Percentiles rank a stretch among this genome's conserved stretches.
Evolutionary conservation across 1,140 invertebrate genomes (phyloP).

Genomic region (Goniozus legneri): DNA sequence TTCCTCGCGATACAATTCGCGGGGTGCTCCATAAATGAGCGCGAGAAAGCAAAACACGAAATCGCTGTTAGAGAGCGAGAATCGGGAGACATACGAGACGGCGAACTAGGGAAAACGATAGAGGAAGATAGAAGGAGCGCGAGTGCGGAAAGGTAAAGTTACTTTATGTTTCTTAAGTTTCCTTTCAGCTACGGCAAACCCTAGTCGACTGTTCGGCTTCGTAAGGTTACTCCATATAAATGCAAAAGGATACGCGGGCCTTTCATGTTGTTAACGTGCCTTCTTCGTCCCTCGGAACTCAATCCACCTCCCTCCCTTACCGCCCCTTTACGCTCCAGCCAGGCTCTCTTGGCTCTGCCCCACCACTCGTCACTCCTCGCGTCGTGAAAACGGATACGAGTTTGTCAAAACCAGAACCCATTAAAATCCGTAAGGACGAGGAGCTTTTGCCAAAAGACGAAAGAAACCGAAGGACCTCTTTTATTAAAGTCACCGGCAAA

Average conservation of each 20-base stretch:
- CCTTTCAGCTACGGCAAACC: constrained; percentile 27
- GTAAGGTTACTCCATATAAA: constrained; percentile 36
- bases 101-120: constrained; percentile 6
- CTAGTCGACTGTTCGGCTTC: constrained; percentile 31
- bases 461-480: constrained; percentile 23
- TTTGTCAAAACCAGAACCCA: constrained; percentile 27
- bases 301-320: constrained; percentile 7
- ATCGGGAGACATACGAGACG: constrained; percentile 13
- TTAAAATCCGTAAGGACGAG: constrained; percentile 29
- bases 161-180: constrained; percentile 41
- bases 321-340: not conserved
- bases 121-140: constrained; percentile 17
- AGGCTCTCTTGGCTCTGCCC: too few species aligned
- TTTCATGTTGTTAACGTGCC: constrained; percentile 33
- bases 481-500: constrained; percentile 14
- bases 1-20: constrained; percentile 29
- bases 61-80: constrained; percentile 5
- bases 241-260: constrained; percentile 30
- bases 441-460: constrained; percentile 9
- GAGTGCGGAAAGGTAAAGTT: constrained; percentile 32
- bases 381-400: constrained; percentile 24
- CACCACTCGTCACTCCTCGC: constrained; percentile 23
- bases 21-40: constrained; percentile 32
- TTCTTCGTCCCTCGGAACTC: constrained; percentile 1
- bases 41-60: constrained; percentile 19